phyloP scores from a whole-genome alignment of 2,888 invertebrate genomes.

The Portevinia maculata region DNA sequence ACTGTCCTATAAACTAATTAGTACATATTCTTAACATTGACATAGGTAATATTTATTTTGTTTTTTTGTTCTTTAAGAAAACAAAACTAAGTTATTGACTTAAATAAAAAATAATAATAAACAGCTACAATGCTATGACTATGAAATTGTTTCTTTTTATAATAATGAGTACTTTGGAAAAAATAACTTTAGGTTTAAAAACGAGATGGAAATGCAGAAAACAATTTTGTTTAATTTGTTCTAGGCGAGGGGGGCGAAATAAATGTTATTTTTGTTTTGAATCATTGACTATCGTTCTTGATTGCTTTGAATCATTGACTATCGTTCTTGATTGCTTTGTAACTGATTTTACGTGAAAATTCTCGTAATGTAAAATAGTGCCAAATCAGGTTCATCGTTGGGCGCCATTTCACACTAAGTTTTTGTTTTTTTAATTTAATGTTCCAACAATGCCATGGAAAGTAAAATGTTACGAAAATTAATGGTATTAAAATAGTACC shows the following conservation, averaged over 20 bases:
- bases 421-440: too few species aligned
- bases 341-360: too few species aligned
- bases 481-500: too few species aligned
- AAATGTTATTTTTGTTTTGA: conserved; percentile 16
- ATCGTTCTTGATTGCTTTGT: too few species aligned
- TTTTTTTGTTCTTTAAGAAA: conserved; percentile 36
- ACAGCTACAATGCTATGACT: conserved; percentile 69
- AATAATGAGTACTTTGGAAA: conserved; percentile 34
- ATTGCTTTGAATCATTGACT: conserved; percentile 47
- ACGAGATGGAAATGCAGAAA: conserved; percentile 15
- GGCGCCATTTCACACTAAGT: too few species aligned
- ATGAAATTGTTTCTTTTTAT: conserved; percentile 36
- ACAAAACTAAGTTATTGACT: conserved; percentile 40
- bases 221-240: neutral
- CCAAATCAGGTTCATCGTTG: too few species aligned
- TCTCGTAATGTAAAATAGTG: too few species aligned
- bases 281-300: too few species aligned
- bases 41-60: neutral
- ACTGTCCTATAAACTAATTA: conserved; percentile 60
- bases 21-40: conserved; percentile 38
- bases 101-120: conserved; percentile 35
- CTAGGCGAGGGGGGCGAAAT: conserved; percentile 11
- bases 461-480: too few species aligned
- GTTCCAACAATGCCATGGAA: too few species aligned
- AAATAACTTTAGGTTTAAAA: conserved; percentile 11